A percentile compares a stretch with the other conserved stretches of the same genome.
phyloP scores from a whole-genome alignment of 2,113 vertebrate genomes.

The Archilochus colubris region DNA sequence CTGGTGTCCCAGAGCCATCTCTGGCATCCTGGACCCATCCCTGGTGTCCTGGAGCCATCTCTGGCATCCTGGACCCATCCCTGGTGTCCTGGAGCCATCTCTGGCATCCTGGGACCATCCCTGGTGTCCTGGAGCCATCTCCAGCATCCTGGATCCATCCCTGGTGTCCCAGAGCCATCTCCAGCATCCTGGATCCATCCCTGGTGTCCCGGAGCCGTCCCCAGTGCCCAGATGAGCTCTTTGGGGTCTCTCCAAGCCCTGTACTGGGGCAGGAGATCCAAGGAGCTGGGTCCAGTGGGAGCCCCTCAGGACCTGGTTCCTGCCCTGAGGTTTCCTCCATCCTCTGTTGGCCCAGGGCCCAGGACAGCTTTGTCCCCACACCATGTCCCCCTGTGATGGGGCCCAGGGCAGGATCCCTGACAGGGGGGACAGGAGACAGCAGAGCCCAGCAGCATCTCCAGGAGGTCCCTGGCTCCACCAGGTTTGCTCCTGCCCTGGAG shows the following conservation, averaged over 20 bases:
- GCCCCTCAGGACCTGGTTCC: background rate
- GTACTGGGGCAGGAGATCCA: background rate
- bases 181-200: too few species aligned
- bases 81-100: too few species aligned
- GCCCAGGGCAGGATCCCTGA: background rate
- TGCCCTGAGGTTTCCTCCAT: background rate
- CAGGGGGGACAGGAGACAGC: background rate
- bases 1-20: too few species aligned
- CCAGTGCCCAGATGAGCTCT: background rate
- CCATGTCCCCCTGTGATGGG: too few species aligned
- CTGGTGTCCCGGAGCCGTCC: background rate
- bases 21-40: too few species aligned
- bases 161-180: too few species aligned
- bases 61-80: too few species aligned
- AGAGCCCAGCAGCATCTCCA: background rate
- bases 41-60: too few species aligned
- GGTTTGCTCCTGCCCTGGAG: background rate
- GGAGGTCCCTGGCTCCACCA: accelerated
- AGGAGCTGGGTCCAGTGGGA: background rate
- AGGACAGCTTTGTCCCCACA: too few species aligned
- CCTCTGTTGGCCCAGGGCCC: background rate
- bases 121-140: too few species aligned
- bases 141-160: too few species aligned
- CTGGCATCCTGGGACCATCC: too few species aligned
- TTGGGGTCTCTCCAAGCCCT: background rate